Percentiles rank a stretch among this genome's conserved stretches.
phyloP scores from a whole-genome alignment of 2,888 invertebrate species.

The Rhogogaster chlorosoma region DNA sequence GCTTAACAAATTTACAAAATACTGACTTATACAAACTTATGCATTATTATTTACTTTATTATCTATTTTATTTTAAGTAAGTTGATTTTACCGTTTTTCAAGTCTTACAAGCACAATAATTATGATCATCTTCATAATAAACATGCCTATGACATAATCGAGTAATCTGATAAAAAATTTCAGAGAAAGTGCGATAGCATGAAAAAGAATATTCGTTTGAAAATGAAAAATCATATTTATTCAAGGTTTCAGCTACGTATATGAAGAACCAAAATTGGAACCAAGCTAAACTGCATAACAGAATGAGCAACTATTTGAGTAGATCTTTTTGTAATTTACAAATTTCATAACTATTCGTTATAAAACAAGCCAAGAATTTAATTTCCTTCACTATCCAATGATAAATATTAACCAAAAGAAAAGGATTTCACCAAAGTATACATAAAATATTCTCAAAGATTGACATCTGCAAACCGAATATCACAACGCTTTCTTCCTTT shows the following conservation, averaged over 20 bases:
- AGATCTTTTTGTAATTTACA: not conserved
- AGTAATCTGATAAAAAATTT: not conserved
- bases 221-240: not conserved
- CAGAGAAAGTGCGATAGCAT: not conserved
- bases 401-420: not conserved
- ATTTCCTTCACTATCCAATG: not conserved
- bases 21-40: conserved; percentile 24
- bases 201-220: not conserved
- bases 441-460: not conserved
- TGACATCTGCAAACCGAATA: not conserved
- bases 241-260: not conserved
- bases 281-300: not conserved
- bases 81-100: conserved; percentile 21
- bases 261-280: no score
- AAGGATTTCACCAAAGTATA: not conserved
- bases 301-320: not conserved
- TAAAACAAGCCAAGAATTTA: not conserved
- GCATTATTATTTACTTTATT: not conserved
- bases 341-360: not conserved
- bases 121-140: not conserved
- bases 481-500: not conserved
- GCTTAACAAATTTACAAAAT: conserved; percentile 33
- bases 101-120: conserved; percentile 5
- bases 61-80: not conserved
- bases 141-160: not conserved